Evolutionary conservation across 2,797 vertebrate genomes (phyloP).

Genomic region (Pangasius macronema): DNA sequence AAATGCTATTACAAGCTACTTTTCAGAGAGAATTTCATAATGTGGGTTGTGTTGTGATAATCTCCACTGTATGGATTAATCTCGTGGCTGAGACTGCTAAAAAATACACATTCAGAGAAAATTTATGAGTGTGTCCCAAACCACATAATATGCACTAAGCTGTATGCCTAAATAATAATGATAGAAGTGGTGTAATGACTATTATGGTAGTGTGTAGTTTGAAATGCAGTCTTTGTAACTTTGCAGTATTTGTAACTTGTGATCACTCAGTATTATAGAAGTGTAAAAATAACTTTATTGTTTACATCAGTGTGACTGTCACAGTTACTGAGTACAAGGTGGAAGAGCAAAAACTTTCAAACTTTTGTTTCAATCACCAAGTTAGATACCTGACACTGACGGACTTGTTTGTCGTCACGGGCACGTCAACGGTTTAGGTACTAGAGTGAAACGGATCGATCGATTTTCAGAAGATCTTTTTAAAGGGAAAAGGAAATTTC

Average conservation of each 20-base stretch:
- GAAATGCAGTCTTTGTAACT: background rate
- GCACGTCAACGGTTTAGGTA: no score
- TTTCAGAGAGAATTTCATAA: background rate
- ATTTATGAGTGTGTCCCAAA: background rate
- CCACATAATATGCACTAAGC: background rate
- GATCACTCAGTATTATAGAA: background rate
- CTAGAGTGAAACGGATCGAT: no score
- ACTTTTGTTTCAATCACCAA: background rate
- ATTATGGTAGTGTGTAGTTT: background rate
- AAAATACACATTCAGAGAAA: background rate
- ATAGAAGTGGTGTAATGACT: background rate
- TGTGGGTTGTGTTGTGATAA: background rate
- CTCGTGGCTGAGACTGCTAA: background rate
- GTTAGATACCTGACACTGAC: no score
- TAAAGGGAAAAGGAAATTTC: background rate
- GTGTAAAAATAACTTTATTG: conserved; percentile 4
- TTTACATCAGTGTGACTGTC: background rate
- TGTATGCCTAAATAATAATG: background rate
- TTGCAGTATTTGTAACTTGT: background rate
- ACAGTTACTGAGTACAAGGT: background rate
- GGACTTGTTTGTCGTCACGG: no score
- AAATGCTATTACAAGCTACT: background rate
- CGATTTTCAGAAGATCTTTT: no score
- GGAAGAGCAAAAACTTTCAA: background rate
- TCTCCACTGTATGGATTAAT: background rate